Conservation (phyloP, 2,888 invertebrate species). For the Amblyjoppa fuscipennis region DNA sequence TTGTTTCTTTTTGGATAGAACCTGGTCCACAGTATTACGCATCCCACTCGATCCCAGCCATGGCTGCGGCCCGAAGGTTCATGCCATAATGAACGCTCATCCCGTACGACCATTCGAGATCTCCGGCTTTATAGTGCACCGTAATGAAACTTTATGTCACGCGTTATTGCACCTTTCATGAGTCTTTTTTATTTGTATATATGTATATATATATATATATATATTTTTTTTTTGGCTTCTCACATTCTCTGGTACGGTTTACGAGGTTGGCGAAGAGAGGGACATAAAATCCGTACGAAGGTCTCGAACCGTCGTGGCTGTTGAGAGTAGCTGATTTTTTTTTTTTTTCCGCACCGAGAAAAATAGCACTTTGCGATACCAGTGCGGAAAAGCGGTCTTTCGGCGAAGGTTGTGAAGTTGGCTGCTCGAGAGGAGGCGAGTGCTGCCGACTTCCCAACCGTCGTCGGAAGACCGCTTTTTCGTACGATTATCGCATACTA, state of each 20-base stretch:
- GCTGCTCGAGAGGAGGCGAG: no score
- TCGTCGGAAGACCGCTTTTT: no score
- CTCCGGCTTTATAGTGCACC: constrained; percentile 33
- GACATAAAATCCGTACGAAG: constrained; percentile 16
- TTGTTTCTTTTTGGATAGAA: no score
- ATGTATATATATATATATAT: not conserved
- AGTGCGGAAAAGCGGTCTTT: no score
- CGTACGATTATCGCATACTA: no score
- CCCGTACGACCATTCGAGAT: constrained; percentile 31
- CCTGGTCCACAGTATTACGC: no score
- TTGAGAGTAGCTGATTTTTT: constrained; percentile 4
- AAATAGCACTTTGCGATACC: no score
- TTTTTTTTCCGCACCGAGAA: not conserved
- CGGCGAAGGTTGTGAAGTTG: no score
- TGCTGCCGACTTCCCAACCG: no score
- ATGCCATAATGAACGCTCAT: constrained; percentile 15
- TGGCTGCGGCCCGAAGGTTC: not conserved
- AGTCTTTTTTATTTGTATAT: not conserved
- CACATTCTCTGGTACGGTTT: constrained; percentile 22
- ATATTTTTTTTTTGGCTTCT: not conserved
- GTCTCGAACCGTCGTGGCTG: not conserved
- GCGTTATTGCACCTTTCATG: constrained; percentile 47
- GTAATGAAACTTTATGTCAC: constrained; percentile 58
- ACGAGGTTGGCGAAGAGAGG: constrained; percentile 14
- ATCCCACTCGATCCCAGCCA: no score